phyloP scores from a whole-genome alignment of 1,140 invertebrate species.

The Drosophila neocordata region DNA sequence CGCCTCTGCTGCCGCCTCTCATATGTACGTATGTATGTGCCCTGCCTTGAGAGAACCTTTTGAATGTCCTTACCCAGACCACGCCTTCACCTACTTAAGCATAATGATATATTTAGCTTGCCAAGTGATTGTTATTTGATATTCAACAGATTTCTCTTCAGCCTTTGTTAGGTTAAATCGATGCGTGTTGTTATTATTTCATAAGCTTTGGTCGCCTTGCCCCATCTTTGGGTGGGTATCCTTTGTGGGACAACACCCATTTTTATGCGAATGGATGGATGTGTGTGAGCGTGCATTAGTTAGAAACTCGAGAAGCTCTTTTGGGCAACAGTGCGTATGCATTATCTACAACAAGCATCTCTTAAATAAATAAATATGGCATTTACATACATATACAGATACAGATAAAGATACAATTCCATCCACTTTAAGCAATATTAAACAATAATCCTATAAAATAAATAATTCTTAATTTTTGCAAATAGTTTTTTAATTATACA shows the following conservation, averaged over 20 bases:
- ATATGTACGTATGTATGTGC: conserved; percentile 35
- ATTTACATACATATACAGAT: background rate
- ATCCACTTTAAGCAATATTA: background rate
- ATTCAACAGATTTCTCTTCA: conserved; percentile 75
- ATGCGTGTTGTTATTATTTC: conserved; percentile 67
- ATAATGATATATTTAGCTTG: conserved; percentile 81
- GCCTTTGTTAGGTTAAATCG: conserved; percentile 57
- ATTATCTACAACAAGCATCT: conserved; percentile 38
- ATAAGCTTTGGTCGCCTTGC: conserved; percentile 43
- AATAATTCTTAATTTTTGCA: too few relatives aligned
- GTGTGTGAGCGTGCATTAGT: conserved; percentile 17
- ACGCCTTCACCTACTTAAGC: conserved; percentile 72
- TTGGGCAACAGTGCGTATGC: conserved; percentile 57
- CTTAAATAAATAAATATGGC: conserved; percentile 9
- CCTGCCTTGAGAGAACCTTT: conserved; percentile 5
- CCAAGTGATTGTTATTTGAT: conserved; percentile 82
- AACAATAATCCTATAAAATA: too few relatives aligned
- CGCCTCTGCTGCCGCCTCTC: too few relatives aligned
- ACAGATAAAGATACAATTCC: background rate
- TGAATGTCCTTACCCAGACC: conserved; percentile 19
- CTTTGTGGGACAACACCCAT: conserved; percentile 10
- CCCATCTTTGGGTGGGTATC: background rate
- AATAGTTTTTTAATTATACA: too few relatives aligned
- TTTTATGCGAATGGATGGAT: conserved; percentile 13
- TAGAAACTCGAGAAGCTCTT: conserved; percentile 4